These are phyloP conservation scores for Otis tarda DNA, from an alignment of 2,113 vertebrate genomes.

Conservation along the genomic window DNA sequence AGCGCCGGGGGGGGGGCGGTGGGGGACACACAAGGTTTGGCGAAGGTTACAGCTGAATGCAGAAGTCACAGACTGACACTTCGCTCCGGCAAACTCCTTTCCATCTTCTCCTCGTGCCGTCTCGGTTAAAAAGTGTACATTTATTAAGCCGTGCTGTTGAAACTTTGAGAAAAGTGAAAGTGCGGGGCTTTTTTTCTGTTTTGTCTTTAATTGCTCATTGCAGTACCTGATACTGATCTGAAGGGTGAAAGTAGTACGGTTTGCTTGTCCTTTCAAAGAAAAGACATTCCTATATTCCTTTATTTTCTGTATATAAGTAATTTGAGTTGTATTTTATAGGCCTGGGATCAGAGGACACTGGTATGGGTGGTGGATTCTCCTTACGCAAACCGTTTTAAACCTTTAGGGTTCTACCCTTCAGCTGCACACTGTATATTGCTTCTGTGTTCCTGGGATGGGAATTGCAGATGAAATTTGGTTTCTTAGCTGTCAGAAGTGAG, in stretches of 20 bases:
- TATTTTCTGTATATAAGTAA: background rate
- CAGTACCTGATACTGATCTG: slow-evolving; percentile 1
- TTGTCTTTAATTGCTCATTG: slow-evolving; percentile 37
- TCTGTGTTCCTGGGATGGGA: background rate
- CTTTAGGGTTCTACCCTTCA: background rate
- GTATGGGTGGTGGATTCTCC: background rate
- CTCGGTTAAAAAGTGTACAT: background rate
- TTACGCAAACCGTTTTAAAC: background rate
- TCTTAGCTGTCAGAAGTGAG: background rate
- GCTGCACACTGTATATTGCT: fast-evolving
- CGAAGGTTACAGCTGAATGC: slow-evolving; percentile 65
- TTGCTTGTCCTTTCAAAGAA: background rate
- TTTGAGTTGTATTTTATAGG: background rate
- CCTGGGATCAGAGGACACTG: background rate
- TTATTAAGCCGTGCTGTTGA: background rate
- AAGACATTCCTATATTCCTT: background rate
- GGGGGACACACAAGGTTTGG: slow-evolving; percentile 49
- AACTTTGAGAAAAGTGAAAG: slow-evolving; percentile 1
- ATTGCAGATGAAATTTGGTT: background rate
- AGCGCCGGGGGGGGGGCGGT: background rate
- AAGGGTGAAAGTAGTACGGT: background rate
- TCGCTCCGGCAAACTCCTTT: background rate
- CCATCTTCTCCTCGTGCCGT: background rate
- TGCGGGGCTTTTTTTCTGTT: background rate
- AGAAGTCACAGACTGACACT: slow-evolving; percentile 28